Evolutionary conservation across 2,888 invertebrate genomes (phyloP).

Genomic region (Linnaemya vulpina): DNA sequence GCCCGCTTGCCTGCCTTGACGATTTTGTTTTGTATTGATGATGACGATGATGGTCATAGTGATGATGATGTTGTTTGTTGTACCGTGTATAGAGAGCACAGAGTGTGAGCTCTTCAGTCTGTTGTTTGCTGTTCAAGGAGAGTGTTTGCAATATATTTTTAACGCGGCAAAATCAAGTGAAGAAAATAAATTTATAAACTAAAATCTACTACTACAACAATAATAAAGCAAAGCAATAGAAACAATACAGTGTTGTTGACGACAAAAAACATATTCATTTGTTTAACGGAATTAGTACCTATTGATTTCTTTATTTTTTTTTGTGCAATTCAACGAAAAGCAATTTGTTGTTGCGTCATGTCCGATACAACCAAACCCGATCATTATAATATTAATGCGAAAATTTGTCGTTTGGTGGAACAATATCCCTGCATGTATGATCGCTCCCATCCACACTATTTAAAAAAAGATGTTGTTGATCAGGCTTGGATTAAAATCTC

Average conservation of each 20-base stretch:
- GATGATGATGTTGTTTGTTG: constrained; percentile 68
- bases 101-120: constrained; percentile 69
- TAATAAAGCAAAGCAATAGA: constrained; percentile 37
- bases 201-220: constrained; percentile 36
- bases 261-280: constrained; percentile 31
- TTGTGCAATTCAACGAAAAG: constrained; percentile 13
- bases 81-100: constrained; percentile 38
- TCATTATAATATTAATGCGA: constrained; percentile 77
- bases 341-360: constrained; percentile 54
- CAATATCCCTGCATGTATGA: constrained; percentile 80
- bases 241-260: constrained; percentile 55
- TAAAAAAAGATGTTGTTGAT: constrained; percentile 78
- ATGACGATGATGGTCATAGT: constrained; percentile 52
- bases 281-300: constrained; percentile 41
- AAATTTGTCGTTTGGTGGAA: constrained; percentile 79
- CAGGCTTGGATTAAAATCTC: constrained; percentile 79
- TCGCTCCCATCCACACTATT: constrained; percentile 78
- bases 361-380: constrained; percentile 75
- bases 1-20: constrained; percentile 58
- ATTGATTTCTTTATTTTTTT: constrained; percentile 52
- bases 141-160: constrained; percentile 68
- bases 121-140: constrained; percentile 66
- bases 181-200: constrained; percentile 36
- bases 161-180: constrained; percentile 56
- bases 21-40: constrained; percentile 55